Base-by-base conservation (phyloP, 2,113 vertebrate genomes). In the Columba livia region DNA sequence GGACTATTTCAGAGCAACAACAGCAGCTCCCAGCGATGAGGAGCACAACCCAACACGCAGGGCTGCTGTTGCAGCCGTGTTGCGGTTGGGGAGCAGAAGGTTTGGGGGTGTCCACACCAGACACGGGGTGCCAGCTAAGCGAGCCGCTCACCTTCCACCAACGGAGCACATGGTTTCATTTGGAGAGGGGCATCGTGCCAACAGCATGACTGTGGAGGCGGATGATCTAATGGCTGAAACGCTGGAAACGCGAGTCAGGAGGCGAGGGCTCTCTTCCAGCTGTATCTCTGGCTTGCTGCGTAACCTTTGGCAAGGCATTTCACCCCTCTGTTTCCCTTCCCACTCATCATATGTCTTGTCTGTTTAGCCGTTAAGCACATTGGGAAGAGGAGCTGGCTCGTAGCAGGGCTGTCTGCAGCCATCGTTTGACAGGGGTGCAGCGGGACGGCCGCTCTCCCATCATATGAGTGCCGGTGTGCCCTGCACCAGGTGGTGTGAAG, bases 231-330 rank as follows among this genome's bases (percentile, higher is more conserved):
- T 4, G 48, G 77, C 78, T 72, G 85, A 32, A 40, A 53, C 0
- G 0, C 75, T 86, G 85, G 75, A 21, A 78, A 74, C 4, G 75
- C 83, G 83, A 94, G 72, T 61, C 85, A 83, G 79, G 82, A 93
- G 88, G 57, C 2, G 3, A 94, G 94, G 91, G 91, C 94, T 93
- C 40, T 38, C 73, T 95, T 94, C 94, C 95, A 95, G 95, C 91
- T 92, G 79, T 40, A 91, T 42, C 82, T 6, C 3, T 40, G 77
- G 65, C 82, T 31, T 70, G 93, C 93, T 95, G 93, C 0, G 67
- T 48, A 83, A 93, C 95, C 93, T 94, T 91, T 92, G 88, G 85
- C 85, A 78, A 88, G 38, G 56, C 79, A 7, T 64, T 75, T 88
- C 12, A 53, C 79, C 85, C 81, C 87, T 93, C 85, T 44, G 67